Evolutionary conservation across 2,797 vertebrate genomes (phyloP).

Genomic region (Lagorchestes hirsutus): DNA sequence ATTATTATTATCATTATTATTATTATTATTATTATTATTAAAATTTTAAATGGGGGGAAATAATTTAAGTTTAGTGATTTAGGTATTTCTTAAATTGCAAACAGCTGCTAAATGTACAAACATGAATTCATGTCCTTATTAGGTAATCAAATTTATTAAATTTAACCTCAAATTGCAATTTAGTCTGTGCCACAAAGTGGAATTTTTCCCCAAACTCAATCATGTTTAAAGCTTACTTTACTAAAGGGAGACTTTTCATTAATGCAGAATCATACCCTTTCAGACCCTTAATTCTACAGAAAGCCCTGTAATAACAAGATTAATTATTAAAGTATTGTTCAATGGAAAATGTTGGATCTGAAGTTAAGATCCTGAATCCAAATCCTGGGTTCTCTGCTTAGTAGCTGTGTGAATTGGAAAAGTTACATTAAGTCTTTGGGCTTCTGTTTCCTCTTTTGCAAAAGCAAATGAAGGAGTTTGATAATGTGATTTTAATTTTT

Average conservation of each 20-base stretch:
- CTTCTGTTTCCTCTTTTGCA: too few relatives aligned
- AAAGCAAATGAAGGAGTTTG: too few relatives aligned
- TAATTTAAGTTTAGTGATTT: not conserved
- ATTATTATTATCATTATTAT: too few relatives aligned
- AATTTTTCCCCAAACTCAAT: not conserved
- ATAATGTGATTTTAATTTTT: not conserved
- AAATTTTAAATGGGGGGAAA: not conserved
- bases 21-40: too few relatives aligned
- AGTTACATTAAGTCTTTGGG: not conserved
- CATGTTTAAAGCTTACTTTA: not conserved
- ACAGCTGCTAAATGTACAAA: not conserved
- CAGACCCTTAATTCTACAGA: not conserved
- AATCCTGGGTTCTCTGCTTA: not conserved
- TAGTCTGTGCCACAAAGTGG: not conserved
- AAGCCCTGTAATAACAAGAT: not conserved
- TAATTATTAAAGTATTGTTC: not conserved
- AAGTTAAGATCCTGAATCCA: not conserved
- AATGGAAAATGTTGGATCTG: not conserved
- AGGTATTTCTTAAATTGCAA: not conserved
- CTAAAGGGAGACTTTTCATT: not conserved
- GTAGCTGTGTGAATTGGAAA: not conserved
- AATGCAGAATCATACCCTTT: not conserved
- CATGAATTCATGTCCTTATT: not conserved
- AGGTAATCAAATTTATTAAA: not conserved
- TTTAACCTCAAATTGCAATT: not conserved